A percentile compares a stretch with the other conserved stretches of the same genome.
Evolutionary conservation across 2,113 vertebrate genomes (phyloP).

Genomic region (Malurus melanocephalus): DNA sequence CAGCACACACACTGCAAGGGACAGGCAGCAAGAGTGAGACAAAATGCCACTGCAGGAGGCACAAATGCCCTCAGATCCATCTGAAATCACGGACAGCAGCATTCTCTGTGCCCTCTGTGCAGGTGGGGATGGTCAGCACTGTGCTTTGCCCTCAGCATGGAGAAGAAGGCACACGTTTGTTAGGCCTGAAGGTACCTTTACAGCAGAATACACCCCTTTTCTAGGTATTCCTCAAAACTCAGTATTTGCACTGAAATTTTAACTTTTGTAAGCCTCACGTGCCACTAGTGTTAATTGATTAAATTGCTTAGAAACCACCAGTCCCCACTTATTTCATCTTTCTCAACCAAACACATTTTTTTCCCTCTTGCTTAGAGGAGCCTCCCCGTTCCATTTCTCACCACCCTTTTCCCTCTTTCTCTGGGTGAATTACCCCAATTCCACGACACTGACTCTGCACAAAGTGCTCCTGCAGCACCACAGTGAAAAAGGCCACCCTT

Average conservation of each 20-base stretch:
- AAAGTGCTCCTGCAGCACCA: not conserved
- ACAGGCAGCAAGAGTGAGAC: not conserved
- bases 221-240: not conserved
- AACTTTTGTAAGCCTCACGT: not conserved
- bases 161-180: not conserved
- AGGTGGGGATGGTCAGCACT: rapidly evolving
- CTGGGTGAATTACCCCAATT: rapidly evolving
- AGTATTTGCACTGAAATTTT: not conserved
- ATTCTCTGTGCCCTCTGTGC: no score
- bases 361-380: not conserved
- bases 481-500: rapidly evolving
- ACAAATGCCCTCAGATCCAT: rapidly evolving
- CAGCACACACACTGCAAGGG: rapidly evolving
- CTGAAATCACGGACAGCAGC: not conserved
- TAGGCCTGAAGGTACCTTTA: rapidly evolving
- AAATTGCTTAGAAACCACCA: not conserved
- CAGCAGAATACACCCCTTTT: rapidly evolving
- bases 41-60: rapidly evolving
- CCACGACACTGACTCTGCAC: rapidly evolving
- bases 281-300: no score
- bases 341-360: not conserved
- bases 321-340: not conserved
- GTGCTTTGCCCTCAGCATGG: rapidly evolving
- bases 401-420: not conserved
- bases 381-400: not conserved